phyloP scores from a whole-genome alignment of 2,888 invertebrate genomes.

The Ditylenchus weischeri region DNA sequence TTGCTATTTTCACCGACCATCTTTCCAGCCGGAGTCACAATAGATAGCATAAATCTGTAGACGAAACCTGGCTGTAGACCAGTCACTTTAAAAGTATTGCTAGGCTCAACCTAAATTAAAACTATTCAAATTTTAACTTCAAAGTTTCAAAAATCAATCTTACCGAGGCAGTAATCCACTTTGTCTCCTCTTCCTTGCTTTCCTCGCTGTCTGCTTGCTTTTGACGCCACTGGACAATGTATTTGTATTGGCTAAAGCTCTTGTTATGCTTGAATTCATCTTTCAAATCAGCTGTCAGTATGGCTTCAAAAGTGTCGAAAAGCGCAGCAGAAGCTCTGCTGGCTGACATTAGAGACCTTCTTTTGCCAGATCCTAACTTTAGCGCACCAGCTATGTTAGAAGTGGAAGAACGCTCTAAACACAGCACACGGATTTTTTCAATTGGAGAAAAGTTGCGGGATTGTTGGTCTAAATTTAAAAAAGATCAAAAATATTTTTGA shows the following conservation, averaged over 20 bases:
- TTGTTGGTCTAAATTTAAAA: slow-evolving; percentile 4
- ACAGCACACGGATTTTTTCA: slow-evolving; percentile 4
- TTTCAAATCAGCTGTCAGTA: slow-evolving; percentile 25
- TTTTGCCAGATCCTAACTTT: too few species aligned
- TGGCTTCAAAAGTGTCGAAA: slow-evolving; percentile 37
- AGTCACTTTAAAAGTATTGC: slow-evolving; percentile 43
- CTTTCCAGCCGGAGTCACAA: slow-evolving; percentile 47
- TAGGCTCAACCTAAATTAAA: slow-evolving; percentile 42
- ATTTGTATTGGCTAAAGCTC: slow-evolving; percentile 14
- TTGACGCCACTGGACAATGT: slow-evolving; percentile 45
- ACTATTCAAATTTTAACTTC: slow-evolving; percentile 15
- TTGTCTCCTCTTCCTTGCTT: slow-evolving; percentile 37
- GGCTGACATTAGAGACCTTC: too few species aligned
- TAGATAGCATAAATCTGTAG: slow-evolving; percentile 51
- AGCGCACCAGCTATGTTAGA: too few species aligned
- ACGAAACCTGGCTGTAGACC: slow-evolving; percentile 53
- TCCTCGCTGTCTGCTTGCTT: slow-evolving; percentile 29
- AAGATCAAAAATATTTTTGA: neutral
- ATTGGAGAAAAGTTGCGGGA: slow-evolving; percentile 1
- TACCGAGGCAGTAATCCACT: slow-evolving; percentile 56
- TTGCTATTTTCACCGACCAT: slow-evolving; percentile 40
- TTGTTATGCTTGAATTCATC: neutral
- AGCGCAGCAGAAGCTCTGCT: neutral
- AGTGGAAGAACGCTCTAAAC: neutral
- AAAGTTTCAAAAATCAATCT: neutral